phyloP scores from a whole-genome alignment of 2,113 vertebrate species.

The Sceloporus undulatus region DNA sequence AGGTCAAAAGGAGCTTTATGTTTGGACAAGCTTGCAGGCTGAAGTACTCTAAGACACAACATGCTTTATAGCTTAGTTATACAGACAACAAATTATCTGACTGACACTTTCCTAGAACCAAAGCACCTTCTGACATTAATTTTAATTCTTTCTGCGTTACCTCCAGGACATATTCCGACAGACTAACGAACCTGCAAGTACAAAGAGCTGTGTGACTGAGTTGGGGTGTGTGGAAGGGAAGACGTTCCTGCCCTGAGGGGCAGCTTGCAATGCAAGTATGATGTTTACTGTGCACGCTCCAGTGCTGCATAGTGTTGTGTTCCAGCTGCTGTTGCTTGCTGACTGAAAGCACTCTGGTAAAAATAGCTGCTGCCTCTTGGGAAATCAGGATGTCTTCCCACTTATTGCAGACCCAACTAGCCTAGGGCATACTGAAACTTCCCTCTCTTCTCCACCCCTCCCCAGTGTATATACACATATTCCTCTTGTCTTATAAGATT shows the following conservation, averaged over 20 bases:
- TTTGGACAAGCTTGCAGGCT: background rate
- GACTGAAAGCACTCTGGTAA: constrained; percentile 44
- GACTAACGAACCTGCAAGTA: constrained; percentile 20
- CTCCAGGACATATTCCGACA: accelerated
- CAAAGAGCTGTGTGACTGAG: background rate
- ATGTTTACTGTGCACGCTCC: constrained; percentile 9
- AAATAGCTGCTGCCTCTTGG: constrained; percentile 29
- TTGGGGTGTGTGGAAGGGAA: background rate
- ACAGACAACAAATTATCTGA: constrained; percentile 22
- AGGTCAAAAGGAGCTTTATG: constrained; percentile 45
- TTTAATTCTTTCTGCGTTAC: constrained; percentile 9
- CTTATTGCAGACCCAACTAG: constrained; percentile 12
- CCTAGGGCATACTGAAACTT: background rate
- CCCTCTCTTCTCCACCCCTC: background rate
- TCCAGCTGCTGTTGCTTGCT: constrained; percentile 45
- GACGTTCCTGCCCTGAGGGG: constrained; percentile 10
- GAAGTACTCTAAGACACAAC: background rate
- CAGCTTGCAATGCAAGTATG: background rate
- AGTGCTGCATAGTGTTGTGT: constrained; percentile 12
- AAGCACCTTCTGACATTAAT: background rate
- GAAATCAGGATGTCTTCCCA: constrained; percentile 31
- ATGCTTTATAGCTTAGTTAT: background rate
- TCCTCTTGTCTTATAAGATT: background rate
- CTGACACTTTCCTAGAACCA: background rate
- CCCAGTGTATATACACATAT: background rate